phyloP scores from a whole-genome alignment of 2,888 invertebrate genomes.

The Ornithoptera priamus region DNA sequence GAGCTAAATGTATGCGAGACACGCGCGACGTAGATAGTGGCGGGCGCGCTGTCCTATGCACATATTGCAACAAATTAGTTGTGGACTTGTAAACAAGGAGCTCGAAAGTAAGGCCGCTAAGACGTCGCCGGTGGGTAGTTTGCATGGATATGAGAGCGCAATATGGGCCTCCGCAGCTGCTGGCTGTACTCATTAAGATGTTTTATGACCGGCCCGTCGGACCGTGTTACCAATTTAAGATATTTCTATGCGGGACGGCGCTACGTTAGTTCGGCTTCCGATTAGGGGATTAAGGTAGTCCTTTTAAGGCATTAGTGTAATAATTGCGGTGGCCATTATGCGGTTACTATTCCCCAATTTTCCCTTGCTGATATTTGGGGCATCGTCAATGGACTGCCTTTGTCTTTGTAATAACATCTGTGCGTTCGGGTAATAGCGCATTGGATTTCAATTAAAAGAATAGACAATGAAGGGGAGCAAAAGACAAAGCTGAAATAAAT shows the following conservation, averaged over 20 bases:
- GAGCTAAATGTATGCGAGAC: constrained; percentile 77
- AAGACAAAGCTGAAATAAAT: constrained; percentile 62
- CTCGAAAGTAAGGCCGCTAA: constrained; percentile 75
- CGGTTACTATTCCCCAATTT: constrained; percentile 60
- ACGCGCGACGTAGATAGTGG: constrained; percentile 76
- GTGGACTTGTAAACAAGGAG: constrained; percentile 78
- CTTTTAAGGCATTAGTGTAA: constrained; percentile 77
- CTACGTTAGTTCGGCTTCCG: constrained; percentile 78
- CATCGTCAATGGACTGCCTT: constrained; percentile 25
- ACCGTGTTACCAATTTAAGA: constrained; percentile 79
- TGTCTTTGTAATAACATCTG: constrained; percentile 19
- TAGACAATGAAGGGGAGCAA: constrained; percentile 21
- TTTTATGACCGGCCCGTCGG: constrained; percentile 79
- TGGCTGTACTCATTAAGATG: constrained; percentile 80
- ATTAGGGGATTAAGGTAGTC: constrained; percentile 78
- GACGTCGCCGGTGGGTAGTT: constrained; percentile 76
- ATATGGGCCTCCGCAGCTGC: constrained; percentile 78
- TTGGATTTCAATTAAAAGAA: constrained; percentile 29
- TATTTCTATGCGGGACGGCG: constrained; percentile 79
- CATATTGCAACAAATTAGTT: constrained; percentile 82
- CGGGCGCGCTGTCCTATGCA: constrained; percentile 79
- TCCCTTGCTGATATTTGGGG: constrained; percentile 40
- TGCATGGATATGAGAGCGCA: constrained; percentile 80
- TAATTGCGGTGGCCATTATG: constrained; percentile 74
- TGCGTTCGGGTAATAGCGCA: constrained; percentile 13